Percentiles rank a stretch among this genome's conserved stretches.
Conservation (phyloP, 2,888 invertebrate species). For the Tetranychus piercei region DNA sequence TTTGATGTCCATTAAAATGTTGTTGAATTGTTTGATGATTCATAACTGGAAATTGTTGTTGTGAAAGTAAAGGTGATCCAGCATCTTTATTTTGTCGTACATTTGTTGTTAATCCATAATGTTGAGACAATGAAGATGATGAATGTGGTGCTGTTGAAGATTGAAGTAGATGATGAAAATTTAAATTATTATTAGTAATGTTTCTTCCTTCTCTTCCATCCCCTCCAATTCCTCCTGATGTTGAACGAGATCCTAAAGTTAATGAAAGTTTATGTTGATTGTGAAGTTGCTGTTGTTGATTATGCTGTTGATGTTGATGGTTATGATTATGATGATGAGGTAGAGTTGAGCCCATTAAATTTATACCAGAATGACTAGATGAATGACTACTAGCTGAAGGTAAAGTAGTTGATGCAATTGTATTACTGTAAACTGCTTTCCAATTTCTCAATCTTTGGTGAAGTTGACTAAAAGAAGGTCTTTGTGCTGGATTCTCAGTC, state of each 20-base stretch:
- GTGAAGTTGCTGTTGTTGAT: conserved; percentile 1
- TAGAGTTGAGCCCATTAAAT: background rate
- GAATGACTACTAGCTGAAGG: conserved; percentile 8
- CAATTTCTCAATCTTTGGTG: conserved; percentile 59
- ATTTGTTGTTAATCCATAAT: background rate
- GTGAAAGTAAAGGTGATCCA: background rate
- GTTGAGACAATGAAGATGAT: background rate
- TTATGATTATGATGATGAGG: background rate
- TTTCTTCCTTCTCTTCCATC: too few relatives aligned
- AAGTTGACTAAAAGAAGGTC: conserved; percentile 83
- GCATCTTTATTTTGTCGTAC: background rate
- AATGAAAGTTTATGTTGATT: background rate
- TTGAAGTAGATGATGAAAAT: background rate
- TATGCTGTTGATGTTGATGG: background rate
- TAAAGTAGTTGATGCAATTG: background rate
- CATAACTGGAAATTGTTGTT: conserved; percentile 11
- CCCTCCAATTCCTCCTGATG: too few relatives aligned
- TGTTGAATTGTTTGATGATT: conserved; percentile 13
- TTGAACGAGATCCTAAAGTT: background rate
- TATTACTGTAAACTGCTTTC: conserved; percentile 32
- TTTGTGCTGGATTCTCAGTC: conserved; percentile 73
- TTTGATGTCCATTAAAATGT: conserved; percentile 2
- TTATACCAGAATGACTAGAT: conserved; percentile 8
- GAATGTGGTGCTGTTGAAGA: background rate
- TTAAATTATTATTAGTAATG: background rate